phyloP scores from a whole-genome alignment of 1,140 invertebrate species.

The Matsumurasca onukii region DNA sequence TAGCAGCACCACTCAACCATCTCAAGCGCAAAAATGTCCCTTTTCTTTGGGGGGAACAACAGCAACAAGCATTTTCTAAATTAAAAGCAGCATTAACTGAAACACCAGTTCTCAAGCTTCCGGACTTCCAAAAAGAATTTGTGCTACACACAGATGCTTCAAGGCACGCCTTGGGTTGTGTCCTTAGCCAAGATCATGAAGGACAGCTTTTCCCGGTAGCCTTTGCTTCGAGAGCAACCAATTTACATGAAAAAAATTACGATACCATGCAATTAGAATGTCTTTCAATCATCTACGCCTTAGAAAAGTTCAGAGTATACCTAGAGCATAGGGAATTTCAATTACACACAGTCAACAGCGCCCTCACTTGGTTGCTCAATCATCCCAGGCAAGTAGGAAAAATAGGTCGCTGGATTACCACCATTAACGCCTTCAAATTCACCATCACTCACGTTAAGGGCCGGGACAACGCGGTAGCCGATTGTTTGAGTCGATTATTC shows the following conservation, averaged over 20 bases:
- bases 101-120: background rate
- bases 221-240: background rate
- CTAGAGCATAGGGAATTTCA: background rate
- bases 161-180: background rate
- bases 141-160: background rate
- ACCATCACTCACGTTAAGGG: background rate
- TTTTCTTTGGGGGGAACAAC: background rate
- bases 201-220: background rate
- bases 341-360: background rate
- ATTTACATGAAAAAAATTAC: conserved; percentile 8
- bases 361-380: background rate
- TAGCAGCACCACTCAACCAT: background rate
- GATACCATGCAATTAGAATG: background rate
- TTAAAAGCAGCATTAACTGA: background rate
- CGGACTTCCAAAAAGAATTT: background rate
- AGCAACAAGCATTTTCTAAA: background rate
- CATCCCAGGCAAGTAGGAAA: background rate
- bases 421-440: conserved; percentile 7
- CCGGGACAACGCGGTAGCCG: conserved; percentile 11
- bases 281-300: background rate
- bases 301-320: background rate
- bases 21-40: background rate
- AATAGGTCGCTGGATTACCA: background rate
- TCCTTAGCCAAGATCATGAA: background rate
- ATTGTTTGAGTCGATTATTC: conserved; percentile 14